Evolutionary conservation across 2,888 invertebrate species (phyloP).

Genomic region (Fabriciana adippe): DNA sequence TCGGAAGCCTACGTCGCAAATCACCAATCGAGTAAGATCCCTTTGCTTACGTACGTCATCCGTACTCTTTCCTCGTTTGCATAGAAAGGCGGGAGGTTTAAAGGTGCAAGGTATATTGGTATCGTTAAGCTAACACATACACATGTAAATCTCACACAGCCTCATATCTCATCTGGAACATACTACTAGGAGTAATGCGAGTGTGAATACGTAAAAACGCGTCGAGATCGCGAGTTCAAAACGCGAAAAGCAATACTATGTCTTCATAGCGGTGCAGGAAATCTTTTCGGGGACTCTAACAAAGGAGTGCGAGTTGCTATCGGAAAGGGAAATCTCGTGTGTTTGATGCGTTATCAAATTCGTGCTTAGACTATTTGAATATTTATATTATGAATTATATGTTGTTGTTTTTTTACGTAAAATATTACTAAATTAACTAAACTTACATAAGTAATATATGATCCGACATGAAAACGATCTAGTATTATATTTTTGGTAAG

Average conservation of each 20-base stretch:
- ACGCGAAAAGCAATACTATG: slow-evolving; percentile 79
- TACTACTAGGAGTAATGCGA: slow-evolving; percentile 78
- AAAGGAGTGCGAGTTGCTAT: slow-evolving; percentile 68
- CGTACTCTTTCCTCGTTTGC: slow-evolving; percentile 60
- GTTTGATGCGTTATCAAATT: slow-evolving; percentile 44
- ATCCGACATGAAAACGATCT: too few relatives aligned
- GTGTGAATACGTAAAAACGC: slow-evolving; percentile 81
- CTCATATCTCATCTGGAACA: slow-evolving; percentile 74
- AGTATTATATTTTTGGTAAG: too few relatives aligned
- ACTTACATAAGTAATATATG: not conserved
- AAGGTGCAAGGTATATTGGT: slow-evolving; percentile 60
- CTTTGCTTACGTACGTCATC: slow-evolving; percentile 71
- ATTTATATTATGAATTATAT: slow-evolving; percentile 15
- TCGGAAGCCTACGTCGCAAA: slow-evolving; percentile 69
- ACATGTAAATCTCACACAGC: slow-evolving; percentile 64
- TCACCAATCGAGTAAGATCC: slow-evolving; percentile 68
- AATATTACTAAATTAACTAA: not conserved
- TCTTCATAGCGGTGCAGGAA: slow-evolving; percentile 77
- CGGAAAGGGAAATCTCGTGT: slow-evolving; percentile 65
- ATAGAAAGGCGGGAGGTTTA: slow-evolving; percentile 54
- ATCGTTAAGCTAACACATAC: slow-evolving; percentile 70
- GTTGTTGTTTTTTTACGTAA: not conserved
- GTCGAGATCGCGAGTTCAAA: slow-evolving; percentile 80
- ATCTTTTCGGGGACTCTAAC: slow-evolving; percentile 71
- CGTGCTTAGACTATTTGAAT: slow-evolving; percentile 22